Evolutionary conservation across 2,888 invertebrate species (phyloP), one percentile per base, ranked within the genome.

Genomic region (Drosophila mettleri): DNA sequence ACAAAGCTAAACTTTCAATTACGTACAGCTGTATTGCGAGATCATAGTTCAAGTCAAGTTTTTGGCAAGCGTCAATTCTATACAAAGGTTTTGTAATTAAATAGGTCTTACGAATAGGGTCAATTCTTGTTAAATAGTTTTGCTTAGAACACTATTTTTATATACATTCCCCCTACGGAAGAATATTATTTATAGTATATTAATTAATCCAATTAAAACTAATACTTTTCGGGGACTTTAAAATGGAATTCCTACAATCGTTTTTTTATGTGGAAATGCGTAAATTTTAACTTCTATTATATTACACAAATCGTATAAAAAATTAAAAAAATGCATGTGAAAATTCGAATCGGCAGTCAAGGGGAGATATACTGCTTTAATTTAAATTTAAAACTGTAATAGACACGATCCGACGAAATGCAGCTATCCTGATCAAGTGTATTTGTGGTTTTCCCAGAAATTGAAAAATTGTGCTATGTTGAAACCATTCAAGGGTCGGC

Each of bases 401-500:
- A 29, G 45, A 63, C 29, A 14, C 33, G 61, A 31, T 49, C 54
- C 24, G 14, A 31, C 12, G 36, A 22, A 57, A 16, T 3, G 1
- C 18, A 36, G 43, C 38, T 39, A 27, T 67, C 31, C 20, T 31
- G n/a, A 31, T 18, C 41, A 48, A 67, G 39, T 51, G 9, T n/a
- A 39, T 58, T 43, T 34, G 36, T 24, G 24, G n/a, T 18, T 34
- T 77, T 74, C 49, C 39, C 18, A 8, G 59, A 60, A 77, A 71
- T 33, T 34, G 1, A 18, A 52, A 55, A 52, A 61, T 41, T 38
- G 14, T 63, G 34, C 9, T 39, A 27, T 6, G 22, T 2, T 20
- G 71, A 70, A 74, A 53, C 62, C 62, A 57, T 53, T 67, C 57
- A 77, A 77, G 62, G 48, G 57, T 14, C 24, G 34, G 46, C 38